Conservation (phyloP, 2,797 vertebrate genomes). For the Argya squamiceps region DNA sequence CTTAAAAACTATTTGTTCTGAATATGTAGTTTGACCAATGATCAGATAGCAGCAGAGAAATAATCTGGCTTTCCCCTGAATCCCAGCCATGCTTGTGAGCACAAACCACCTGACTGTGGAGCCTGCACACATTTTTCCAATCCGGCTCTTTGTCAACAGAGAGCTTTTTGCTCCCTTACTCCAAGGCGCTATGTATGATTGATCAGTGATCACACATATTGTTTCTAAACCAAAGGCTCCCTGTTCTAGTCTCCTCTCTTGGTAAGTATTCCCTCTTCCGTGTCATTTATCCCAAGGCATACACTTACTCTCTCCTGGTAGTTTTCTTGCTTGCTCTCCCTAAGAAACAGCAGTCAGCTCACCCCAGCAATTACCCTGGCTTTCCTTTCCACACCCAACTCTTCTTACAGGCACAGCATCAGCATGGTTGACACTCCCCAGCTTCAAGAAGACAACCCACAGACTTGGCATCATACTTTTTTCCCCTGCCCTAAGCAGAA, state of each 20-base stretch:
- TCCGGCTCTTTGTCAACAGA: background rate
- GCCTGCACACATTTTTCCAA: background rate
- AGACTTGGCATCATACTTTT: background rate
- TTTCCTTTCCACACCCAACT: background rate
- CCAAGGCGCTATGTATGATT: background rate
- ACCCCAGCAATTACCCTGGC: background rate
- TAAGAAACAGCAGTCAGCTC: background rate
- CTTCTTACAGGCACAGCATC: background rate
- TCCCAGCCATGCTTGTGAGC: background rate
- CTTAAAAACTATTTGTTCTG: background rate
- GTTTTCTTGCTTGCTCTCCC: background rate
- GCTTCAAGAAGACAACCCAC: background rate
- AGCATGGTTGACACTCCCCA: background rate
- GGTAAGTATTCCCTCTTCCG: background rate
- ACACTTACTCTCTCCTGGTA: background rate
- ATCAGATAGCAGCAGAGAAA: background rate
- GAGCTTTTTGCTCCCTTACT: background rate
- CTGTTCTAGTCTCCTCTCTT: background rate
- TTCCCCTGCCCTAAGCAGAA: background rate
- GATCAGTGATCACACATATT: background rate
- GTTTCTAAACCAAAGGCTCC: background rate
- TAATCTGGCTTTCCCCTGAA: background rate
- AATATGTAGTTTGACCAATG: background rate
- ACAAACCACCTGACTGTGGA: background rate
- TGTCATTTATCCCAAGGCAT: background rate